Conservation (phyloP, 2,797 vertebrate species). For the Pseudomugil gertrudae region DNA sequence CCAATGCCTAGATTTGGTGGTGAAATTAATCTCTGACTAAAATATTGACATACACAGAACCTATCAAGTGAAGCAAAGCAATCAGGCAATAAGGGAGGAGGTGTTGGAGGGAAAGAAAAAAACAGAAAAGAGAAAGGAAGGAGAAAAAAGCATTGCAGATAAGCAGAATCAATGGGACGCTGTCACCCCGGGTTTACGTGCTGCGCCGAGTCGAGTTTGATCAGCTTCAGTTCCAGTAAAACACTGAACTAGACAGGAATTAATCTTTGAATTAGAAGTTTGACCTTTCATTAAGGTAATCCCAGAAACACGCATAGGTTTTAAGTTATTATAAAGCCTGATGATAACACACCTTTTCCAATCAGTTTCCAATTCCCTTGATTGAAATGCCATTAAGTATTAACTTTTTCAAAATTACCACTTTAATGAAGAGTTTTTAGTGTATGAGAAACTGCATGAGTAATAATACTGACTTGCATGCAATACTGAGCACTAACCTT, state of each 20-base stretch:
- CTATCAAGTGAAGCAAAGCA: slow-evolving; percentile 68
- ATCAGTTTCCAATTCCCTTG: slow-evolving; percentile 46
- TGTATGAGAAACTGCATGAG: slow-evolving; percentile 15
- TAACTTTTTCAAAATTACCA: slow-evolving; percentile 18
- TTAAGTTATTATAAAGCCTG: slow-evolving; percentile 30
- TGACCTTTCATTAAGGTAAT: slow-evolving; percentile 65
- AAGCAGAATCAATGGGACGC: slow-evolving; percentile 74
- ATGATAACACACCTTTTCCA: slow-evolving; percentile 44
- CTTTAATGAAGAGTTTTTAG: slow-evolving; percentile 27
- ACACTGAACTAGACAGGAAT: slow-evolving; percentile 19
- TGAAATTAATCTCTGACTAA: slow-evolving; percentile 82
- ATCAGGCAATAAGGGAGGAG: slow-evolving; percentile 64
- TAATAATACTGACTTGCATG: slow-evolving; percentile 19
- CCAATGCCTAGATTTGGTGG: slow-evolving; percentile 60
- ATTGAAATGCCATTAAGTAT: slow-evolving; percentile 49
- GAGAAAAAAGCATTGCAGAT: slow-evolving; percentile 51
- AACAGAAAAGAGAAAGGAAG: slow-evolving; percentile 6
- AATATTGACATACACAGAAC: slow-evolving; percentile 74
- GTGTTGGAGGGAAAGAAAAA: slow-evolving; percentile 9
- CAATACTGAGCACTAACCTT: slow-evolving; percentile 16
- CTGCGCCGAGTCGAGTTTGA: slow-evolving; percentile 33
- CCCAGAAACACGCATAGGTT: slow-evolving; percentile 40
- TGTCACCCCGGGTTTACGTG: slow-evolving; percentile 51
- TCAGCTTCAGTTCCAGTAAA: slow-evolving; percentile 31
- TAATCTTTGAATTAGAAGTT: slow-evolving; percentile 46